Evolutionary conservation across 92 coral and sea anemone species (phyloP).

Genomic region (Scolanthus callimorphus): DNA sequence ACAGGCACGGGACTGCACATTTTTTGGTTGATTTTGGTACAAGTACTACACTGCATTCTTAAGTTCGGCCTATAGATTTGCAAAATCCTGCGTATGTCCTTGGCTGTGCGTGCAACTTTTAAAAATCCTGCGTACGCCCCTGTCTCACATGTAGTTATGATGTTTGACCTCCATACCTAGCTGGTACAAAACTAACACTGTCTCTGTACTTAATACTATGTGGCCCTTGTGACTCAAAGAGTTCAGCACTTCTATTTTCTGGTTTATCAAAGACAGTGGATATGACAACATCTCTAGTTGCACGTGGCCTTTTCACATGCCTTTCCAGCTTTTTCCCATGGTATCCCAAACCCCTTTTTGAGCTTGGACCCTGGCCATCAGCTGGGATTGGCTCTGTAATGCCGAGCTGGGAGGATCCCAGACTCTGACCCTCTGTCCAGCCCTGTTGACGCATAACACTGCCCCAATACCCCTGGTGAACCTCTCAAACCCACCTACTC

Average conservation of each 20-base stretch:
- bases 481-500: conserved; percentile 93
- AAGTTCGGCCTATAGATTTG: too few relatives aligned
- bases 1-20: too few relatives aligned
- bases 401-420: conserved; percentile 86
- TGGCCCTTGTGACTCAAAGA: conserved; percentile 78
- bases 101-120: too few relatives aligned
- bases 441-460: conserved; percentile 84
- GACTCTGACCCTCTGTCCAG: conserved; percentile 81
- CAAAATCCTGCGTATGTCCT: too few relatives aligned
- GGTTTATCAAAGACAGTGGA: conserved; percentile 82
- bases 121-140: too few relatives aligned
- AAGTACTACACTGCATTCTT: too few relatives aligned
- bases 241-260: conserved; percentile 56
- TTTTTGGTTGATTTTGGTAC: too few relatives aligned
- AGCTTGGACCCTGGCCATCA: conserved; percentile 85
- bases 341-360: conserved; percentile 90
- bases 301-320: conserved; percentile 68
- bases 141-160: too few relatives aligned
- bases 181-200: conserved; percentile 74
- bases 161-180: too few relatives aligned
- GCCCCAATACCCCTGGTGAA: conserved; percentile 92
- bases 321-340: conserved; percentile 88
- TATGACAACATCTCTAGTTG: conserved; percentile 77
- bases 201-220: conserved; percentile 64
- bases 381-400: conserved; percentile 78